phyloP scores from a whole-genome alignment of 2,797 vertebrate species.

The Aratinga solstitialis region DNA sequence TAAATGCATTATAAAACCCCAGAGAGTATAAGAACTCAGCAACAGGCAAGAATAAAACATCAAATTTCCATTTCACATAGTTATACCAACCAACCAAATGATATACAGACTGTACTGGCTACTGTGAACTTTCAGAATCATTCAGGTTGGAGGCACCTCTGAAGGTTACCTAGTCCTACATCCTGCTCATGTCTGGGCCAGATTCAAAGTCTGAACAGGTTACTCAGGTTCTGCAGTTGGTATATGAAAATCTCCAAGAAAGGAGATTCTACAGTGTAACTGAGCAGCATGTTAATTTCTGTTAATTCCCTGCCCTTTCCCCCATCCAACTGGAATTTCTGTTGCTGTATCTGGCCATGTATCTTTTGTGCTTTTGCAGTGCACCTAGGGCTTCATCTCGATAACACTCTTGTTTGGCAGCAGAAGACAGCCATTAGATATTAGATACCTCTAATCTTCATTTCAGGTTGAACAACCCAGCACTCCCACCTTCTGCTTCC shows the following conservation, averaged over 20 bases:
- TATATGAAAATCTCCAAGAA: background rate
- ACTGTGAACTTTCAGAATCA: background rate
- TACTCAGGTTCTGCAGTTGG: background rate
- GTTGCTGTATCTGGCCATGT: background rate
- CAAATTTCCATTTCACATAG: background rate
- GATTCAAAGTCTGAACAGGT: background rate
- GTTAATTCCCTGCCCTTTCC: fast-evolving
- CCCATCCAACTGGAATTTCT: background rate
- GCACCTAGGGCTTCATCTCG: background rate
- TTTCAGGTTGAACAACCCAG: background rate
- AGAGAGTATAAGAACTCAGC: background rate
- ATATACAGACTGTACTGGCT: background rate
- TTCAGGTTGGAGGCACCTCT: background rate
- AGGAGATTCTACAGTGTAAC: background rate
- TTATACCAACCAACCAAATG: background rate
- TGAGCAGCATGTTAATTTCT: background rate
- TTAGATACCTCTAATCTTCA: background rate
- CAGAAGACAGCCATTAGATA: background rate
- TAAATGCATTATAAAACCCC: background rate
- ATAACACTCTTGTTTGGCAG: background rate
- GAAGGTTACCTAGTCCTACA: background rate
- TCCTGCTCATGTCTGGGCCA: background rate
- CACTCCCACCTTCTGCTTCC: background rate
- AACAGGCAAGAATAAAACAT: background rate
- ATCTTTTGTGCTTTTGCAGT: background rate